Conservation (phyloP, 2,888 invertebrate species). For the Trissonchulus sp. region DNA sequence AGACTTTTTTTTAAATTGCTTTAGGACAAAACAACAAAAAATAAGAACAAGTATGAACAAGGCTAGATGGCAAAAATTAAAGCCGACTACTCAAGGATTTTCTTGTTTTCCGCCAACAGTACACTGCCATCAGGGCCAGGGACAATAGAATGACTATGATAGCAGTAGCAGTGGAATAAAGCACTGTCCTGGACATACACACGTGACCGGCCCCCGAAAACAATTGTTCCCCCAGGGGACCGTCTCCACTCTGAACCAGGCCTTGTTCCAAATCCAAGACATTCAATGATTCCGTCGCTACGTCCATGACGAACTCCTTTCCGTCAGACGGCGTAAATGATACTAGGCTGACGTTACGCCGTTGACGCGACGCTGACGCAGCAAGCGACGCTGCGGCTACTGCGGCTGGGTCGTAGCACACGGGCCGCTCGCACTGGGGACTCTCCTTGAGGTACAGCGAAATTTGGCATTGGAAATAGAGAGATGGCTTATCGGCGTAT, state of each 20-base stretch:
- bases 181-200: background rate
- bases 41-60: no score
- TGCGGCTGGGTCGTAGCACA: background rate
- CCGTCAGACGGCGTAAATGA: background rate
- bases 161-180: background rate
- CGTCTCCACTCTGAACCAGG: background rate
- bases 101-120: background rate
- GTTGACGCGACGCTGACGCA: background rate
- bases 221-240: background rate
- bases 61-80: no score
- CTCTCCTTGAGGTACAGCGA: background rate
- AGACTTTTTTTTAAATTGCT: no score
- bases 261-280: background rate
- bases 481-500: conserved; percentile 14
- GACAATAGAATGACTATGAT: background rate
- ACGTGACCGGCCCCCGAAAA: background rate
- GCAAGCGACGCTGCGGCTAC: background rate
- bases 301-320: background rate
- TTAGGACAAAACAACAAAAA: no score
- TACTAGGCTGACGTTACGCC: background rate
- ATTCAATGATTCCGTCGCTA: background rate
- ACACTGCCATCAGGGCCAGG: background rate
- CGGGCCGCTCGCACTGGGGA: background rate
- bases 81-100: background rate
- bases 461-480: conserved; percentile 24